Evolutionary conservation across 2,797 vertebrate genomes (phyloP).

Genomic region (Esox lucius): DNA sequence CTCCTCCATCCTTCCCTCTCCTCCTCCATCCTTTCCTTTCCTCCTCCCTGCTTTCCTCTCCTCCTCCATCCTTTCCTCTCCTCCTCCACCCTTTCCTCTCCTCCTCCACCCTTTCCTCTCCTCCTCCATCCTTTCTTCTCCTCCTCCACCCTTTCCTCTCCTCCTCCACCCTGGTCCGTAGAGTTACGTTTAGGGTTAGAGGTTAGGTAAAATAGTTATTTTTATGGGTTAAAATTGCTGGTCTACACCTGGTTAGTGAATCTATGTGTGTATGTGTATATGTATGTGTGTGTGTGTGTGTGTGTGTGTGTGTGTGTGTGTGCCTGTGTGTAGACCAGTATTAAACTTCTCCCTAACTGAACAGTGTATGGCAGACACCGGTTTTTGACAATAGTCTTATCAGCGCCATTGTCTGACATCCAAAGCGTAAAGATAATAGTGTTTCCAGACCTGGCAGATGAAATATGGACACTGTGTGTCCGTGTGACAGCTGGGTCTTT

Average conservation of each 20-base stretch:
- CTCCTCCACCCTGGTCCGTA: no score
- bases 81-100: no score
- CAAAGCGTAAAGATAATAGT: slow-evolving; percentile 33
- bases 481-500: slow-evolving; percentile 25
- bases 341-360: slow-evolving; percentile 18
- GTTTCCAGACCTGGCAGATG: slow-evolving; percentile 60
- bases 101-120: no score
- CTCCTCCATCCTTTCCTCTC: no score
- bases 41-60: background rate
- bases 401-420: slow-evolving; percentile 30
- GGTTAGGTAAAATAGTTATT: no score
- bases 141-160: no score
- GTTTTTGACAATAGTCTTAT: slow-evolving; percentile 50
- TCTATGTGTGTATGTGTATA: background rate
- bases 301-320: background rate
- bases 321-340: background rate
- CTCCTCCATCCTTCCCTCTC: background rate
- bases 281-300: background rate
- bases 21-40: no score
- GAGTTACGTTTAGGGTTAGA: no score
- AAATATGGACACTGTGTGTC: slow-evolving; percentile 6
- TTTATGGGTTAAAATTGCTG: no score
- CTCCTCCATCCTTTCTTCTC: no score
- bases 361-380: slow-evolving; percentile 39
- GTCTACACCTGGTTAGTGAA: background rate